Evolutionary conservation across 2,113 vertebrate species (phyloP), one percentile per base, ranked within the genome.

Genomic region (Sakesphorus luctuosus): DNA sequence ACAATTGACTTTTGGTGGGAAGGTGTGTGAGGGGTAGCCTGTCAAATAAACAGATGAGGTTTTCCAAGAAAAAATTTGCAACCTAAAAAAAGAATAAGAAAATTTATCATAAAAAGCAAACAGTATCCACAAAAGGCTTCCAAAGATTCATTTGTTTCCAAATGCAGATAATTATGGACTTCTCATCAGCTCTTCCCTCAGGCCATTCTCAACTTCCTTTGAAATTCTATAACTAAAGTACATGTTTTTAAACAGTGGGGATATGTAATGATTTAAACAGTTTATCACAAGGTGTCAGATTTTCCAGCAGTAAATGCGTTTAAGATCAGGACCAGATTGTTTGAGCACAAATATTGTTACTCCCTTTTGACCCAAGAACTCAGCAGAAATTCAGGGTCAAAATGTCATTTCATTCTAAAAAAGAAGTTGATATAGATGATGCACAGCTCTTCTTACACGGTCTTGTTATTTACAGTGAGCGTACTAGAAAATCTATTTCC

Each of bases 351-450:
- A 58, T 66, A 88, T 33, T 69, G 33, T 43, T 83, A 71, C 28
- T 76, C 8, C 4, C 40, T 88, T 86, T 53, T 77, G 55, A 88
- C 55, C 79, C 36, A 62, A 73, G 25, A 66, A 65, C 19, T 63
- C 62, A 83, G 28, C 59, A 94, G 73, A 93, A 80, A 88, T 61
- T 84, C 76, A 80, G 21, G 90, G 71, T 92, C 78, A 73, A 85
- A 69, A 15, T 55, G 67, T 58, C 28, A 53, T 83, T 88, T 88
- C 55, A 20, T 77, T 93, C 18, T 62, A 52, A 85, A 86, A 73
- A 68, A 69, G 29, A 73, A 73, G 40, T 46, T 59, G 33, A 90
- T 80, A 62, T 26, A 73, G 75, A 88, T 29, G 33, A 58, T 63
- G 20, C 40, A 62, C 47, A 59, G 74, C 71, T 85, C 46, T 84